phyloP scores from a whole-genome alignment of 2,888 invertebrate genomes.

The Brachypalpus laphriformis region DNA sequence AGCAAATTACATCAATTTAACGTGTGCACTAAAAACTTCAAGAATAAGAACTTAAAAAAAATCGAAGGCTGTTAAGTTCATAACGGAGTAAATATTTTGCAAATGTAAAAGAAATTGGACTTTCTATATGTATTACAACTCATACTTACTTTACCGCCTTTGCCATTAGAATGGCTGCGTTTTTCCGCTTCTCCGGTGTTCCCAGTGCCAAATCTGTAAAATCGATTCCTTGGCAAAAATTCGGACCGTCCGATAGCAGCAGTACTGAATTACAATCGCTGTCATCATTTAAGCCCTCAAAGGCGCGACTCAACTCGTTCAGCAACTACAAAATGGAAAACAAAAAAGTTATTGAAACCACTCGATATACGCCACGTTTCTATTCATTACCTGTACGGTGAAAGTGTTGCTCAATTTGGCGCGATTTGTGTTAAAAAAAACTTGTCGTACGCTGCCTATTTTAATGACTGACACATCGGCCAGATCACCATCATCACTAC shows the following conservation, averaged over 20 bases:
- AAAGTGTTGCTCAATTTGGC: constrained; percentile 86
- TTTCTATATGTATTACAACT: too few relatives aligned
- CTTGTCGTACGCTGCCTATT: constrained; percentile 84
- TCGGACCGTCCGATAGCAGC: constrained; percentile 89
- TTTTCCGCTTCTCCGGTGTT: constrained; percentile 85
- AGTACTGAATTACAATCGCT: constrained; percentile 86
- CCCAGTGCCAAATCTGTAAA: constrained; percentile 87
- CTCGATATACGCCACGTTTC: background rate
- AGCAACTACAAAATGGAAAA: constrained; percentile 86
- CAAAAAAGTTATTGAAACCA: constrained; percentile 10
- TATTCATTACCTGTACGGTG: constrained; percentile 84
- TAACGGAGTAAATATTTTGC: too few relatives aligned
- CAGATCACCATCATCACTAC: background rate
- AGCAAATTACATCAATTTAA: too few relatives aligned
- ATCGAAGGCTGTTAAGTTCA: too few relatives aligned
- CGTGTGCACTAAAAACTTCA: too few relatives aligned
- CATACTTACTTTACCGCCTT: constrained; percentile 88
- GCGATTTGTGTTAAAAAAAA: constrained; percentile 85
- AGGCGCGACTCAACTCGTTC: constrained; percentile 88
- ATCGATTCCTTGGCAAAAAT: constrained; percentile 93
- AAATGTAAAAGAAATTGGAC: too few relatives aligned
- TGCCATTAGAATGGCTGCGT: constrained; percentile 88
- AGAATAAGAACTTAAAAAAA: too few relatives aligned
- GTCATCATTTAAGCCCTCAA: constrained; percentile 86
- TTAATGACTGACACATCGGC: constrained; percentile 75